Conservation (phyloP, 1,140 invertebrate genomes). For the Drosophila mauritiana region DNA sequence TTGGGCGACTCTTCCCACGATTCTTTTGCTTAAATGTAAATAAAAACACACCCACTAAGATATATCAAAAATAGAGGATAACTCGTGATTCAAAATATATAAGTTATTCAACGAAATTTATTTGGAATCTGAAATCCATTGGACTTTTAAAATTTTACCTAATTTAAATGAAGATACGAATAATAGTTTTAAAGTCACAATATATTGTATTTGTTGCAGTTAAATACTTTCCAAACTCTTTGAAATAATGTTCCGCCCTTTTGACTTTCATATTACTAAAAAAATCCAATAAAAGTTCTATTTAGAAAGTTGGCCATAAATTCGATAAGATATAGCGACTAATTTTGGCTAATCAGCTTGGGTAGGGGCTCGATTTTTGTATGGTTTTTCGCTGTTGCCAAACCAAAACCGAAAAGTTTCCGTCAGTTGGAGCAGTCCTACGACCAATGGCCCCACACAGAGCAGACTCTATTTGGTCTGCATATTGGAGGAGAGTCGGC, state of each 20-base stretch:
- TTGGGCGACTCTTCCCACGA: slow-evolving; percentile 36
- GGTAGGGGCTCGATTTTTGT: slow-evolving; percentile 44
- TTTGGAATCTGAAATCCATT: background rate
- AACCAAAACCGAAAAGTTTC: slow-evolving; percentile 32
- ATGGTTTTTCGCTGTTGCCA: slow-evolving; percentile 12
- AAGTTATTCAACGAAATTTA: slow-evolving; percentile 3
- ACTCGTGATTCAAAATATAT: slow-evolving; percentile 33
- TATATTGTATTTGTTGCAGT: too few species aligned
- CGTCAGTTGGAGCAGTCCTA: slow-evolving; percentile 15
- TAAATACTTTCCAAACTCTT: background rate
- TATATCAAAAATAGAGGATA: slow-evolving; percentile 20
- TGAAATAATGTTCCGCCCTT: background rate
- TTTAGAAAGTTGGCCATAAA: slow-evolving; percentile 27
- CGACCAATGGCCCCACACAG: slow-evolving; percentile 7
- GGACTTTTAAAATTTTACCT: background rate
- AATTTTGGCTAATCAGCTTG: slow-evolving; percentile 23
- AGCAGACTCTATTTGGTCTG: slow-evolving; percentile 40
- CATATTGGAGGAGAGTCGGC: slow-evolving; percentile 25
- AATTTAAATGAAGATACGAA: too few species aligned
- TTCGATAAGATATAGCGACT: slow-evolving; percentile 45
- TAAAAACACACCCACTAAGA: slow-evolving; percentile 47
- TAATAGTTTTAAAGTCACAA: too few species aligned
- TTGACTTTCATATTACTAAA: background rate
- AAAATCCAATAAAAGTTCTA: background rate
- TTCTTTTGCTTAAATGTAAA: slow-evolving; percentile 52